These are phyloP conservation scores for Cheirogaleus medius DNA, from an alignment of 2,113 vertebrate species.

Conservation along the genomic window DNA sequence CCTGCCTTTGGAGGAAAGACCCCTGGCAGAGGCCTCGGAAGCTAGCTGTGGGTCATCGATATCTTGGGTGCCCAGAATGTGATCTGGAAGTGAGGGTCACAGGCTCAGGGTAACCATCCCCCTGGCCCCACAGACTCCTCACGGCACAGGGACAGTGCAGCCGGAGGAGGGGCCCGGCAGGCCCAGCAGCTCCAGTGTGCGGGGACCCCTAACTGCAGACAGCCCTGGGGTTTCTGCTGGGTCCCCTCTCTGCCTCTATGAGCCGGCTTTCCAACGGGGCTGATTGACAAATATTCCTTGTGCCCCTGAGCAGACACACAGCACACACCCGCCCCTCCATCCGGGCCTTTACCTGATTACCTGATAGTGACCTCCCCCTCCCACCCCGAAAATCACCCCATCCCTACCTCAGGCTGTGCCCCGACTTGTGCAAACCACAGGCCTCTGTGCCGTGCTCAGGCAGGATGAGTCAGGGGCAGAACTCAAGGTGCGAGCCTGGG, in stretches of 20 bases:
- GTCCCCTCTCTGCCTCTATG: background rate
- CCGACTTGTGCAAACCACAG: constrained; percentile 56
- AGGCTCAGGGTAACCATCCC: background rate
- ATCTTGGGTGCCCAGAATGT: background rate
- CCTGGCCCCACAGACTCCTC: background rate
- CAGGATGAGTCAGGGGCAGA: constrained; percentile 56
- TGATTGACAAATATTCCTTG: background rate
- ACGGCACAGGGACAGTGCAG: background rate
- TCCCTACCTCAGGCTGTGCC: background rate
- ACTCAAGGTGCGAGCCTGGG: background rate
- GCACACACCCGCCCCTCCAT: background rate
- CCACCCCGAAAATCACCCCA: background rate
- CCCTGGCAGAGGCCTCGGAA: background rate
- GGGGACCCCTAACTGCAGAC: background rate
- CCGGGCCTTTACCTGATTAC: background rate
- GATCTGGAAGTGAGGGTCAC: background rate
- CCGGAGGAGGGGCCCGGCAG: background rate
- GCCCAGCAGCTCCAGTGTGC: background rate
- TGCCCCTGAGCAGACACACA: background rate
- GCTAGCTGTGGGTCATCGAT: background rate
- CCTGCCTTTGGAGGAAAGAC: background rate
- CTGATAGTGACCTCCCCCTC: background rate
- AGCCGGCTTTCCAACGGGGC: background rate
- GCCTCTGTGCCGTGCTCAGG: background rate
- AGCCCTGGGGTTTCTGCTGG: background rate